Evolutionary conservation across 64 coral and sea anemone species (phyloP), one percentile per base, ranked within the genome.

Genomic region (Pocillopora verrucosa): DNA sequence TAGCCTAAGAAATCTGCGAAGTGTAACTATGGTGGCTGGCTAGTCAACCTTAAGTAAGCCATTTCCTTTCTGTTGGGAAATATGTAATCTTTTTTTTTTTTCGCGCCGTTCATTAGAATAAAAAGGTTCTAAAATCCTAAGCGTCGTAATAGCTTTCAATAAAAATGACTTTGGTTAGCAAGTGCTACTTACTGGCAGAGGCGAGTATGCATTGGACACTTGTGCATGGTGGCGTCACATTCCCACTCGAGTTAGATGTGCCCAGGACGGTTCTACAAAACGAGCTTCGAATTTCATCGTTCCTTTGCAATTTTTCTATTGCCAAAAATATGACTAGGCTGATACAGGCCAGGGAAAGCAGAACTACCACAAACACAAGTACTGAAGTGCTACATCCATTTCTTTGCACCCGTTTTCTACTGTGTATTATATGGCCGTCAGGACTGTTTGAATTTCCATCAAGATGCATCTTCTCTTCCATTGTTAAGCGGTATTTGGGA

Each of bases 141-240:
- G 41, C 41, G 7, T 51, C 41, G 41, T 51, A 51, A 51, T 51
- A 51, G 41, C 7, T 51, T 7, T 51, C 41, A 51, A 7, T 3
- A 51, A 51, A 3, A 51, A 3, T 56, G 14, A 56, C 17, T 7
- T 36, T 75, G 35, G 36, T 64, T 34, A 65, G 10, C 1, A 82
- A 64, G 10, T 64, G 34, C 13, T 82, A 82, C 80, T 82, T 65
- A 82, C 80, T 64, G 34, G 80, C 62, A 14, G 80, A 26, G 37
- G 80, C 80, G 60, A 82, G 60, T 59, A 82, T n/a, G 20, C 80
- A 82, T 60, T 61, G 80, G 34, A 60, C 59, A 82, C 24, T 64
- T 9, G 60, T 64, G 38, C 80, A 82, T 36, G 25, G 59, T 4
- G 37, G 56, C 60, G 59, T 36, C 19, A 2, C 57, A 25, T 82